Conservation (phyloP, 2,797 vertebrate genomes). For the Silurus aristotelis region DNA sequence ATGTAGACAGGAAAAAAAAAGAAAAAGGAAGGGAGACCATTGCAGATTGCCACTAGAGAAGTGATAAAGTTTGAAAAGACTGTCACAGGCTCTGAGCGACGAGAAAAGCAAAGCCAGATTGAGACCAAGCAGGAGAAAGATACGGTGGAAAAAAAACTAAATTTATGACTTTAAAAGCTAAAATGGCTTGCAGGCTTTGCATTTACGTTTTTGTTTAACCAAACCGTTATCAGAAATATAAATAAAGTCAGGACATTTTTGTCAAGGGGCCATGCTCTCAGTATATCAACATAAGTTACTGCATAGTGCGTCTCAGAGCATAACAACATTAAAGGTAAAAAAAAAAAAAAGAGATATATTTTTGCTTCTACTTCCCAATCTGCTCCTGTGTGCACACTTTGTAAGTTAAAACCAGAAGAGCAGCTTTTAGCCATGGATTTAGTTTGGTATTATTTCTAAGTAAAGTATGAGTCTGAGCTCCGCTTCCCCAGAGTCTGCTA, state of each 20-base stretch:
- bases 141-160: conserved; percentile 23
- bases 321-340: neutral
- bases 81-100: conserved; percentile 58
- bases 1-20: conserved; percentile 74
- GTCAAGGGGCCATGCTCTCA: conserved; percentile 40
- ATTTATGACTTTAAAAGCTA: conserved; percentile 48
- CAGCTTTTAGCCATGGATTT: neutral
- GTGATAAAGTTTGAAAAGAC: conserved; percentile 61
- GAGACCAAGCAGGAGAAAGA: conserved; percentile 28
- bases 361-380: neutral
- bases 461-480: neutral
- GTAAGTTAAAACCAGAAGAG: neutral
- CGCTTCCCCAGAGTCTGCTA: neutral
- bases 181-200: conserved; percentile 29
- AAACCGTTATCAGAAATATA: conserved; percentile 19
- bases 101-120: conserved; percentile 48
- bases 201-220: conserved; percentile 6
- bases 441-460: neutral
- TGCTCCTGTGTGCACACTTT: conserved; percentile 7
- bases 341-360: conserved; percentile 3
- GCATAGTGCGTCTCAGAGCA: conserved; percentile 10
- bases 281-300: conserved; percentile 37
- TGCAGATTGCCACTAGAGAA: conserved; percentile 58
- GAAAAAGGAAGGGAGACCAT: conserved; percentile 55
- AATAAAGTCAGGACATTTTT: conserved; percentile 30